These are phyloP conservation scores for Girardia tigrina DNA, from an alignment of 2,888 invertebrate species.

Conservation along the genomic window DNA sequence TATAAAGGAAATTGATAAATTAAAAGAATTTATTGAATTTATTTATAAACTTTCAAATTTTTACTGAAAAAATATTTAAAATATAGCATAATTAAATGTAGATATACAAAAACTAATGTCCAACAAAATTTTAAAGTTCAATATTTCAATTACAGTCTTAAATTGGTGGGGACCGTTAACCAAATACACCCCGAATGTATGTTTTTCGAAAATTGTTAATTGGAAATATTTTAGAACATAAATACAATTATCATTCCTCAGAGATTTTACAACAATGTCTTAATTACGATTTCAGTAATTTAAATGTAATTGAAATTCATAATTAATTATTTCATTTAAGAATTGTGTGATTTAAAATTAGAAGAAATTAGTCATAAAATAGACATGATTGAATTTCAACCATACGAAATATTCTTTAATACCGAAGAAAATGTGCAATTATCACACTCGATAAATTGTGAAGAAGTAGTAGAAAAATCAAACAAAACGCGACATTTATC, in stretches of 20 bases:
- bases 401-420: background rate
- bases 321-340: background rate
- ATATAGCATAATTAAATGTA: no score
- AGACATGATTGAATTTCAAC: background rate
- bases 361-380: background rate
- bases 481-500: background rate
- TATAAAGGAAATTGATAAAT: no score
- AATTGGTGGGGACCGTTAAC: no score
- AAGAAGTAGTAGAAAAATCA: background rate
- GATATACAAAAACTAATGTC: no score
- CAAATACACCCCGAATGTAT: no score
- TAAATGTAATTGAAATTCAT: background rate
- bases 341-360: constrained; percentile 9
- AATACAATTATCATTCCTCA: background rate
- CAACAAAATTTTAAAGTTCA: no score
- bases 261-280: background rate
- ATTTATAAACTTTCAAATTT: no score
- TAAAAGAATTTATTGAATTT: no score
- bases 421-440: background rate
- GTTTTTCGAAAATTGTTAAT: no score
- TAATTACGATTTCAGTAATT: background rate
- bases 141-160: no score
- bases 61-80: no score
- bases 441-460: no score
- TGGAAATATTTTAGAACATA: background rate